Evolutionary conservation across 1,140 invertebrate genomes (phyloP).

Genomic region (Littorina saxatilis): DNA sequence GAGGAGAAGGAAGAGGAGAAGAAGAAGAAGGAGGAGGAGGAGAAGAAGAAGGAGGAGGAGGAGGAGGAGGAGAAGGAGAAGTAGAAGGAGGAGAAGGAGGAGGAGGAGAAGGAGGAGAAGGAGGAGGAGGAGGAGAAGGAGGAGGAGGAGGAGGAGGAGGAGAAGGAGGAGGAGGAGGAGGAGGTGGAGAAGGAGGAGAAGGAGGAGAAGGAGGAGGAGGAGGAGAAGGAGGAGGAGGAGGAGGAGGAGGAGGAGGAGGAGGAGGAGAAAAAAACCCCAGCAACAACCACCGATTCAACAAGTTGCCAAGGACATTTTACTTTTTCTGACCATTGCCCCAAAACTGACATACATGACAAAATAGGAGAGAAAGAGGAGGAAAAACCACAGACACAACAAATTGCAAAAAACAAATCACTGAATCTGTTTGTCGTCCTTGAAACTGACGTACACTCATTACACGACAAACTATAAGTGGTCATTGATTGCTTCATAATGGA

Average conservation of each 20-base stretch:
- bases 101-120: not conserved
- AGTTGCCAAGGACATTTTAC: not conserved
- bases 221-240: not conserved
- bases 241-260: not conserved
- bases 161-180: not conserved
- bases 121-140: not conserved
- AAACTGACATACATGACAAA: too few species aligned
- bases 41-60: not conserved
- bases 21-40: too few species aligned
- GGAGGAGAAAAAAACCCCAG: not conserved
- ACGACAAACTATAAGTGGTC: too few species aligned
- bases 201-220: not conserved
- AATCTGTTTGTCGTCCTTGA: too few species aligned
- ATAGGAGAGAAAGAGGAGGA: too few species aligned
- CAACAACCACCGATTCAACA: not conserved
- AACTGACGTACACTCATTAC: too few species aligned
- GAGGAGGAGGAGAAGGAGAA: not conserved
- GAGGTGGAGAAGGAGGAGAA: not conserved
- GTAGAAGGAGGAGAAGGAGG: not conserved
- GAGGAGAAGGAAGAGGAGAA: not conserved
- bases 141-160: not conserved
- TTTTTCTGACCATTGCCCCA: not conserved
- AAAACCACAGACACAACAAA: too few species aligned
- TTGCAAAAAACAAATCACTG: too few species aligned
- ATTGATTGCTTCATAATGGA: too few species aligned